These are phyloP conservation scores for Ciconia boyciana DNA, from an alignment of 2,113 vertebrate species.

Conservation along the genomic window DNA sequence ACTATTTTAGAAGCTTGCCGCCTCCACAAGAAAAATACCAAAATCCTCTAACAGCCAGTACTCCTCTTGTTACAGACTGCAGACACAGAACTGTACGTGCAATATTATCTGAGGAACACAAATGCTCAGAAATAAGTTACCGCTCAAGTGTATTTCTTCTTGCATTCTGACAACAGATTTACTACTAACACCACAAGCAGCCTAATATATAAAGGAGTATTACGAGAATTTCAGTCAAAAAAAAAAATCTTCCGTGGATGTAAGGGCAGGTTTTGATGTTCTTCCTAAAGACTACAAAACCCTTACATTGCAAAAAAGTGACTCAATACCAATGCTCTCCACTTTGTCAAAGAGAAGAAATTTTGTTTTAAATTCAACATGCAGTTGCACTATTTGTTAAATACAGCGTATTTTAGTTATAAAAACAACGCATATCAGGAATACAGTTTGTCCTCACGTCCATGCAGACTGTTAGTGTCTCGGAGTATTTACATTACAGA, in stretches of 20 bases:
- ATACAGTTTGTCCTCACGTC: rapidly evolving
- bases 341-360: rapidly evolving
- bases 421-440: neutral
- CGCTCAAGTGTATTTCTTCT: too few species aligned
- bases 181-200: neutral
- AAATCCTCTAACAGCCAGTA: neutral
- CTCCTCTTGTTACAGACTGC: neutral
- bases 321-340: neutral
- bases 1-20: neutral
- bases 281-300: neutral
- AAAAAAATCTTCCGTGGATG: neutral
- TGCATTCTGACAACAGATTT: neutral
- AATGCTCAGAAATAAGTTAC: neutral
- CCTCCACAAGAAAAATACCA: neutral
- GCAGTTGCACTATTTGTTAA: neutral
- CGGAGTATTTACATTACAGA: too few species aligned
- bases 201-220: neutral
- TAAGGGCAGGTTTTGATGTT: neutral
- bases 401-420: too few species aligned
- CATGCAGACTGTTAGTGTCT: neutral
- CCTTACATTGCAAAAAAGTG: neutral
- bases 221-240: neutral
- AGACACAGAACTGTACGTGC: rapidly evolving
- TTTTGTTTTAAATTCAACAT: neutral
- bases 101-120: neutral